Evolutionary conservation across 1,140 invertebrate genomes (phyloP).

Genomic region (Fopius arisanus): DNA sequence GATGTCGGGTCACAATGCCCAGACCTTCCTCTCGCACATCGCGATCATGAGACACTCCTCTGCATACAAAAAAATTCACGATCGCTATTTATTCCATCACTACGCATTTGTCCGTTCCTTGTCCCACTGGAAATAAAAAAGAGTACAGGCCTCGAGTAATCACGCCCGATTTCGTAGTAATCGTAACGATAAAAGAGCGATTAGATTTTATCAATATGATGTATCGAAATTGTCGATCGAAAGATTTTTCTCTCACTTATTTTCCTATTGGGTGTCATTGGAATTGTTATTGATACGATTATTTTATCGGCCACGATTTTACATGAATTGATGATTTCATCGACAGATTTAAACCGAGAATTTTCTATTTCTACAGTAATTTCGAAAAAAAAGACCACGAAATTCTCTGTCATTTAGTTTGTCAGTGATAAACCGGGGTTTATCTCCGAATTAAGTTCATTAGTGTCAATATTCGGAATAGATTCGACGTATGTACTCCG

Average conservation of each 20-base stretch:
- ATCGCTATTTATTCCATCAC: not conserved
- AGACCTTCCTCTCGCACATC: constrained; percentile 11
- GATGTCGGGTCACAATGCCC: not conserved
- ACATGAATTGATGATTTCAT: too few relatives aligned
- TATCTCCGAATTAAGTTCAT: too few relatives aligned
- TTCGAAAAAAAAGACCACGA: too few relatives aligned
- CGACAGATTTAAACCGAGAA: too few relatives aligned
- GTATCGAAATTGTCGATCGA: not conserved
- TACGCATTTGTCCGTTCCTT: not conserved
- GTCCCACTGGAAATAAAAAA: not conserved
- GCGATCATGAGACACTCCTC: not conserved
- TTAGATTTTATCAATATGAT: not conserved
- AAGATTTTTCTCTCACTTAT: not conserved
- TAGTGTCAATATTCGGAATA: too few relatives aligned
- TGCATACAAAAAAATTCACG: constrained; percentile 1
- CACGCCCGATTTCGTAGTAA: not conserved
- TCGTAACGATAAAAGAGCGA: not conserved
- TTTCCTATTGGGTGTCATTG: not conserved
- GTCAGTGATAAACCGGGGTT: too few relatives aligned
- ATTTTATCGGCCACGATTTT: too few relatives aligned
- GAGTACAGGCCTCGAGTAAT: too few relatives aligned
- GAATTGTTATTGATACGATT: not conserved
- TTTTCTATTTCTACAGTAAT: too few relatives aligned
- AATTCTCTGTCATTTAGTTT: too few relatives aligned
- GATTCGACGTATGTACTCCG: too few relatives aligned